These are phyloP conservation scores for Drosophila mimetica DNA, from an alignment of 2,888 invertebrate species.

Conservation along the genomic window DNA sequence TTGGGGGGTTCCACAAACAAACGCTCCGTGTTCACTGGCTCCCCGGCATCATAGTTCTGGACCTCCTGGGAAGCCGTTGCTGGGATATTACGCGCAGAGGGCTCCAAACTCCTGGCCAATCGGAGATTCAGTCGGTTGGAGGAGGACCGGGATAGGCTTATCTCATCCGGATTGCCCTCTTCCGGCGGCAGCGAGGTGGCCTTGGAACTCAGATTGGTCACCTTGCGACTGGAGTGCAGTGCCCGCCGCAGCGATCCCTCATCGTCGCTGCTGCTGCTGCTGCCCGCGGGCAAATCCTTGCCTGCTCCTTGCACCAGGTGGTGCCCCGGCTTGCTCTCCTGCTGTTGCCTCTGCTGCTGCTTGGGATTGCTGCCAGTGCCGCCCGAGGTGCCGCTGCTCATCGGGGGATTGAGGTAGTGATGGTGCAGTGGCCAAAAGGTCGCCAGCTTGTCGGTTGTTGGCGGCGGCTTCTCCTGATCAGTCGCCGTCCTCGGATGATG, in stretches of 20 bases:
- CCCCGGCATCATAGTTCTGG: constrained; percentile 8
- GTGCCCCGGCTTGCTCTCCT: constrained; percentile 11
- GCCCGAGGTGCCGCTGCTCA: constrained; percentile 33
- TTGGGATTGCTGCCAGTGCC: constrained; percentile 45
- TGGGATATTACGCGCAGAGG: background rate
- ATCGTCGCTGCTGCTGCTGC: constrained; percentile 36
- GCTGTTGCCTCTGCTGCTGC: constrained; percentile 21
- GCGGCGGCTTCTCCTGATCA: constrained; percentile 20
- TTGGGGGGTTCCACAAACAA: constrained; percentile 54
- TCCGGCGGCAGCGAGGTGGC: constrained; percentile 74
- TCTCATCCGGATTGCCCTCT: background rate
- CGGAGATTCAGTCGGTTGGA: constrained; percentile 19
- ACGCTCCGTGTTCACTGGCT: constrained; percentile 38
- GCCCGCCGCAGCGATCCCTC: constrained; percentile 33
- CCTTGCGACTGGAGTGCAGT: constrained; percentile 64
- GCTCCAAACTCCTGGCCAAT: constrained; percentile 49
- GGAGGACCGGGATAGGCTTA: background rate
- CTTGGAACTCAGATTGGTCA: constrained; percentile 59
- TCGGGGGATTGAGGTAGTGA: constrained; percentile 56
- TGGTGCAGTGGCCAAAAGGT: constrained; percentile 73
- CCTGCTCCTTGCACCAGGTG: constrained; percentile 4
- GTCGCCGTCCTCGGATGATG: background rate
- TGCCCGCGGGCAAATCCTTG: constrained; percentile 38
- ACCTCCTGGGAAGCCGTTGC: constrained; percentile 3
- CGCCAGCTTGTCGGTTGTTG: constrained; percentile 66